These are phyloP conservation scores for Podarcis lilfordi DNA, from an alignment of 2,797 vertebrate genomes.

Conservation along the genomic window DNA sequence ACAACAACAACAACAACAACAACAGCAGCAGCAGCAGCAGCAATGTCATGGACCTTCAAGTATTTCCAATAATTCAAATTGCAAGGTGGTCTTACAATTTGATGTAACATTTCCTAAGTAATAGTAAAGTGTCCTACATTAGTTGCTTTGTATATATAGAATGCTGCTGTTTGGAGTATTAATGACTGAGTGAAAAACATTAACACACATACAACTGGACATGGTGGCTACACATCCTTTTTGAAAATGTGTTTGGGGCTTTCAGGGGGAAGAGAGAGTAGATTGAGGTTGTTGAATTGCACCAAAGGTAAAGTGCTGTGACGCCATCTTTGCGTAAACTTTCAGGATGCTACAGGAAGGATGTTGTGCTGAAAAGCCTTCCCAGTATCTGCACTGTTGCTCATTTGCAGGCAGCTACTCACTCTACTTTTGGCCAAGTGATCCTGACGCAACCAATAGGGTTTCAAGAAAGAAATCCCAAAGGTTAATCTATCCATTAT, in stretches of 20 bases:
- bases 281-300: not conserved
- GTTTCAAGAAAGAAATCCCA: constrained; percentile 67
- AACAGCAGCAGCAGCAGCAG: too few species aligned
- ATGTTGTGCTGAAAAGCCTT: not conserved
- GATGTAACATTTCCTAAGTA: not conserved
- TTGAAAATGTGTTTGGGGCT: not conserved
- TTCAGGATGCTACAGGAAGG: not conserved
- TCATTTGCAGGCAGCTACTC: fast-evolving
- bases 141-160: not conserved
- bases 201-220: not conserved
- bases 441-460: constrained; percentile 53
- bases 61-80: not conserved
- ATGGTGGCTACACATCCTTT: not conserved
- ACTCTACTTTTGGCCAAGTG: not conserved
- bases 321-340: not conserved
- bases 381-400: fast-evolving
- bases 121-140: not conserved
- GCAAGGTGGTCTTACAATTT: not conserved
- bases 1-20: too few species aligned
- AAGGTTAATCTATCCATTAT: constrained; percentile 79
- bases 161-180: not conserved
- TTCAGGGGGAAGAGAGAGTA: not conserved
- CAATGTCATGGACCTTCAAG: not conserved
- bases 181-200: not conserved
- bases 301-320: not conserved